Base-by-base conservation (phyloP, 2,113 vertebrate genomes). In the Leptosomus discolor region DNA sequence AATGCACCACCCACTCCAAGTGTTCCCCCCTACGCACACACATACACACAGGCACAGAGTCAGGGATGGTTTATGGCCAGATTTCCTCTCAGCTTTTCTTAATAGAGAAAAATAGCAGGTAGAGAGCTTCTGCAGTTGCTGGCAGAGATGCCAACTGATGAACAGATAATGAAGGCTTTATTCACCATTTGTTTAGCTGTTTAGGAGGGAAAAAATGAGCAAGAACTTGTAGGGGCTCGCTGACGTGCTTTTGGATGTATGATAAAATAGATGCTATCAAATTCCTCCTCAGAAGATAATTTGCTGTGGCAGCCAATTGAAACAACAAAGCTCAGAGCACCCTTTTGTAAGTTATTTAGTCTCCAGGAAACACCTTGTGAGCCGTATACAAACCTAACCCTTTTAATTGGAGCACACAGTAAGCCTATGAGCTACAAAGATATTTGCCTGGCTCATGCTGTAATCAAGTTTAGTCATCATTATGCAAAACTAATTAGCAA, bases 401-500 rank as follows among this genome's bases (percentile, higher is more conserved):
- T 89, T 92, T 71, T 45, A 89, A 89, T 18, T 87, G 73, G 88
- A 37, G 56, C 7, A 3, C 60, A 26, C 76, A 56, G 51, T 14
- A 73, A 90, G 78, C 58, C 78, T 46, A 7, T 23, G 50, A 81
- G 86, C 78, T 65, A 81, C 64, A 57, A 53, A 94, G 85, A 19
- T 43, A 30, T 64, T 78, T 84, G 46, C 84, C 88, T 81, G 83
- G 64, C 68, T 94, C 86, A 46, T 45, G 80, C 86, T 91, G 86
- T 69, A 95, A 89, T 94, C 86, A 45, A 87, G 76, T 92, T 95
- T 96, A 96, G 88, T 96, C 94, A 97, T 91, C 96, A 96, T 96
- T 97, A 94, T 95, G 92, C 93, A 96, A 96, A 97, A 61, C 86
- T 94, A 94, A 97, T 96, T 96, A 96, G 80, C 91, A 96, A 96